Percentiles rank a stretch among this genome's conserved stretches.
Evolutionary conservation across 1,140 invertebrate genomes (phyloP).

Genomic region (Nymphalis io): DNA sequence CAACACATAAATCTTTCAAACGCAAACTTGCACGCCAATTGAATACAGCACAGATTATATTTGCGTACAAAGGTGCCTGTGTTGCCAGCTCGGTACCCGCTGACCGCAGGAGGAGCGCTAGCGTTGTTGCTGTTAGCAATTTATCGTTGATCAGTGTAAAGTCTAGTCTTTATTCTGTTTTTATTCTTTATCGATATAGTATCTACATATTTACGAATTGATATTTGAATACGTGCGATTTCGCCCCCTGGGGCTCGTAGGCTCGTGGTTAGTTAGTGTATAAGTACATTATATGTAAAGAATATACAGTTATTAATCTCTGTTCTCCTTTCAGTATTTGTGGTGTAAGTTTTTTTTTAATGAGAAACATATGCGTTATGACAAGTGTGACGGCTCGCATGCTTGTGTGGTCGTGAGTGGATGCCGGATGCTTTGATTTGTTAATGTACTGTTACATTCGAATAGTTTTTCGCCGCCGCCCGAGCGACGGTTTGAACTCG

Average conservation of each 20-base stretch:
- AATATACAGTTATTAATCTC: slow-evolving; percentile 74
- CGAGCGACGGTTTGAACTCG: slow-evolving; percentile 59
- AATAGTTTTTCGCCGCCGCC: slow-evolving; percentile 71
- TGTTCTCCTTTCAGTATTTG: slow-evolving; percentile 78
- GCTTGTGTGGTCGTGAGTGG: slow-evolving; percentile 41
- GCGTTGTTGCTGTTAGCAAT: slow-evolving; percentile 74
- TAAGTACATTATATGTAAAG: slow-evolving; percentile 75
- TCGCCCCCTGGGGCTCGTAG: slow-evolving; percentile 58
- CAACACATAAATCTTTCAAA: slow-evolving; percentile 28
- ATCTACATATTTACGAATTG: slow-evolving; percentile 74
- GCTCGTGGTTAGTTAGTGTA: slow-evolving; percentile 75
- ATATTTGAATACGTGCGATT: slow-evolving; percentile 74
- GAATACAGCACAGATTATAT: slow-evolving; percentile 1
- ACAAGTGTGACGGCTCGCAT: slow-evolving; percentile 39
- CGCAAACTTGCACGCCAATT: not conserved
- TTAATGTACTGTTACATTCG: slow-evolving; percentile 81
- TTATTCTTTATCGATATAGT: slow-evolving; percentile 75
- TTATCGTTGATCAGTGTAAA: slow-evolving; percentile 81
- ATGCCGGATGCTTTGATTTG: slow-evolving; percentile 61
- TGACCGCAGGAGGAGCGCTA: slow-evolving; percentile 37
- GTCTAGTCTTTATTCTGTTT: slow-evolving; percentile 81
- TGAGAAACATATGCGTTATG: slow-evolving; percentile 50
- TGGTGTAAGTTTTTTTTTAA: slow-evolving; percentile 57
- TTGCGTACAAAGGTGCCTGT: slow-evolving; percentile 3
- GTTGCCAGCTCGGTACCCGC: slow-evolving; percentile 12